Evolutionary conservation across 2,888 invertebrate species (phyloP), one percentile per base, ranked within the genome.

Genomic region (Melanophora roralis): DNA sequence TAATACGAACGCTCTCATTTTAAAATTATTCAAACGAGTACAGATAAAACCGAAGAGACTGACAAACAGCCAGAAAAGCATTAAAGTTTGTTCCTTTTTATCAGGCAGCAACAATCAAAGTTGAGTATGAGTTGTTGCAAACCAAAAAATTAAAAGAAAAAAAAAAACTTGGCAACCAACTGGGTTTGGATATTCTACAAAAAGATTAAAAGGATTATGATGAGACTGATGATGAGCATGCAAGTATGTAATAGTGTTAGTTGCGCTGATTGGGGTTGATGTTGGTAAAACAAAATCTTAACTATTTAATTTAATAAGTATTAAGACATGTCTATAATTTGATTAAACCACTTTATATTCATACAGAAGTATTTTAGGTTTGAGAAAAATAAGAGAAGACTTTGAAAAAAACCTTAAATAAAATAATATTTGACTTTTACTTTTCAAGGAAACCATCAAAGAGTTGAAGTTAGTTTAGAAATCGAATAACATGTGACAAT

Each of bases 1-100:
- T 47, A 47, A 47, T 47, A 47, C 47, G n/a, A 47, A 47, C 32
- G 14, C 51, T 32, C 27, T 32, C 53, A 32, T 53, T 53, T 53
- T 16, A 34, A 27, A 64, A 19, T 43, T 8, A 34, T 19, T 60
- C 12, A 23, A 14, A 16, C 8, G 36, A 21, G 43, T 6, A 43
- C 40, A 40, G 19, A 51, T 51, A 16, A 14, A 43, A 57, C 0
- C 1, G 2, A 51, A 32, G 6, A 12, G 45, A 45, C 49, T 9
- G 43, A 45, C 21, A 21, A 59, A 60, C 55, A 43, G 49, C 59
- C 55, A 36, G 59, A 69, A 80, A 80, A 76, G 76, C 76, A 80
- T 76, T 76, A 51, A 73, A 80, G 57, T 68, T 76, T 72, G 49
- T 73, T 76, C 68, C 68, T 72, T 76, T 72, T 55, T 69, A 55